Evolutionary conservation across 2,888 invertebrate species (phyloP), one percentile per base, ranked within the genome.

Genomic region (Scaptomyza polygonia): DNA sequence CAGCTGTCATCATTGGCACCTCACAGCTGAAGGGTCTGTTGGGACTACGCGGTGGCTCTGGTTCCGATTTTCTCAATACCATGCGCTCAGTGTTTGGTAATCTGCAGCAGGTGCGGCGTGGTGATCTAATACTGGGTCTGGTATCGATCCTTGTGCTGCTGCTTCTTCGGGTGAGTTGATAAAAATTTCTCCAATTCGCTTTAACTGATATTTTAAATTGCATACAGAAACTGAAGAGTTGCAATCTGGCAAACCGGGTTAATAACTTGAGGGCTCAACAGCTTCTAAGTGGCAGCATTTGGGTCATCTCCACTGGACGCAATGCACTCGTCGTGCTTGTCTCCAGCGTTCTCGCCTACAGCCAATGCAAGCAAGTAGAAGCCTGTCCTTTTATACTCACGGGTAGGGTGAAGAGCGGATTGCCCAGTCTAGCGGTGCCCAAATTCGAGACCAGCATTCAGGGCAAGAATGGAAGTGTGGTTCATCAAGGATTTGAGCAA

Each of bases 1-100:
- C 97, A 0, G 97, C 97, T 34, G 95, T 98, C 40, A 97, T 97
- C 69, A 97, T 97, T 63, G 96, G 96, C 4, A 95, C 95, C 14
- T 97, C 97, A 0, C 97, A 97, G 90, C 91, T 97, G 1, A 97
- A 97, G 89, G 93, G 94, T 44, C 91, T 95, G 18, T 91, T 97
- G 30, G 97, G 97, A 0, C 89, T 97, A 18, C 93, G 94, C 76
- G 95, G 96, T 69, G 93, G 94, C 27, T 94, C 96, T 0, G 90
- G 89, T 0, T 94, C 94, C 27, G 95, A 95, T 56, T 97, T 97
- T 86, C 80, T 97, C 42, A 95, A 96, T 76, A 96, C 96, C 1
- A 89, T 96, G 29, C 93, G 92, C 64, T 94, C 96, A 91, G 95
- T 97, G 0, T 91, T 94, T 53, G 90, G 92, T 53, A 95, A 97